Evolutionary conservation across 1,140 invertebrate species (phyloP).

Genomic region (Heliconius hewitsoni): DNA sequence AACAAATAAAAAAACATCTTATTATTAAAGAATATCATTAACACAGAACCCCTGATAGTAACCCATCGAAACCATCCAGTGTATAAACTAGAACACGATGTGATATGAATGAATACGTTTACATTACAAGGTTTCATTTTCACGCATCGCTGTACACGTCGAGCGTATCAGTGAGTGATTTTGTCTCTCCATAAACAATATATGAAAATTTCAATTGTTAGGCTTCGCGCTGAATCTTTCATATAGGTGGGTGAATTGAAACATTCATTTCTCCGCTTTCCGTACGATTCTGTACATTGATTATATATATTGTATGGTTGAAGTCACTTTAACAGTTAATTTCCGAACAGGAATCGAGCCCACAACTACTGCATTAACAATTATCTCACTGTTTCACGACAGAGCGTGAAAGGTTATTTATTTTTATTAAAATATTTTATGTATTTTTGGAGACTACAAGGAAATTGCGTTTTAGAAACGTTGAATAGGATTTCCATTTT

Average conservation of each 20-base stretch:
- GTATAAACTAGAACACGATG: constrained; percentile 12
- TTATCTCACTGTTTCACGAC: no score
- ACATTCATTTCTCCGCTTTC: not conserved
- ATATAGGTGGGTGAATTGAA: not conserved
- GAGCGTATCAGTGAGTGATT: not conserved
- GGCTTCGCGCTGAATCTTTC: not conserved
- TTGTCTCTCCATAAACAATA: not conserved
- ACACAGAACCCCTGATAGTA: not conserved
- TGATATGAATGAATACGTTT: constrained; percentile 28
- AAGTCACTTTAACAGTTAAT: no score
- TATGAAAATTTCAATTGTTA: not conserved
- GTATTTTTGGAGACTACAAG: not conserved
- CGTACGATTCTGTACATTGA: no score
- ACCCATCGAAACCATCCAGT: constrained; percentile 5
- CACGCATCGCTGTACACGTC: constrained; percentile 27
- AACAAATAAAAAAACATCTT: not conserved
- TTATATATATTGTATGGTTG: no score
- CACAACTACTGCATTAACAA: no score
- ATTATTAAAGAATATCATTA: not conserved
- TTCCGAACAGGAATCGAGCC: no score
- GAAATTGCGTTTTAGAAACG: not conserved
- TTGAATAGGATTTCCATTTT: constrained; percentile 4
- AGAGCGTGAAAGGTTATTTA: no score
- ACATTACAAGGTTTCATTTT: constrained; percentile 32
- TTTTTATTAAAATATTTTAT: not conserved